phyloP scores from a whole-genome alignment of 2,888 invertebrate species.

The Drosophila helvetica region DNA sequence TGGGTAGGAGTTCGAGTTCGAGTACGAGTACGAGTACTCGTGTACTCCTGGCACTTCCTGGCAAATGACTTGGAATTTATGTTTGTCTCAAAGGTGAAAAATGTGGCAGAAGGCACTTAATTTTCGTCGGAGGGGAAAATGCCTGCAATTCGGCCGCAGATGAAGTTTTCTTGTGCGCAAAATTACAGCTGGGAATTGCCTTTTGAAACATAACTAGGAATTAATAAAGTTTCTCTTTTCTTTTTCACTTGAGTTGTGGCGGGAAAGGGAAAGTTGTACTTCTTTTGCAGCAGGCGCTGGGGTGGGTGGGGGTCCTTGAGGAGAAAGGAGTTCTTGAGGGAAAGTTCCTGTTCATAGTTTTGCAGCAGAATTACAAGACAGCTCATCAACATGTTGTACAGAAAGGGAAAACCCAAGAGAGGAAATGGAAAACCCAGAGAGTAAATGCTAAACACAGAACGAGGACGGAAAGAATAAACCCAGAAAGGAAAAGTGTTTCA shows the following conservation, averaged over 20 bases:
- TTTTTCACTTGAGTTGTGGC: neutral
- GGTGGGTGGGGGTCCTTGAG: too few relatives aligned
- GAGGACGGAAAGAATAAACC: neutral
- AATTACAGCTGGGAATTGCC: neutral
- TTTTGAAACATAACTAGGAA: neutral
- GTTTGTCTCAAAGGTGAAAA: neutral
- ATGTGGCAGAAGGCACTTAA: neutral
- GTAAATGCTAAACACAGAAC: too few relatives aligned
- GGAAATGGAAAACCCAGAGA: too few relatives aligned
- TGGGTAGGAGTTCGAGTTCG: neutral
- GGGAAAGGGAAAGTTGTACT: neutral
- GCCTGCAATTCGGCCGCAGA: neutral
- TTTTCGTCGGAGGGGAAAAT: neutral
- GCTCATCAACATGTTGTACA: neutral
- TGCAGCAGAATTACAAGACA: neutral
- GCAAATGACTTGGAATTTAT: slow-evolving; percentile 14
- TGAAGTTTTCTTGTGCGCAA: neutral
- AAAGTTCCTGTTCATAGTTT: neutral
- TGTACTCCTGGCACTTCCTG: neutral
- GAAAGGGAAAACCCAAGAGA: neutral
- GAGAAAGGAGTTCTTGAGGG: neutral
- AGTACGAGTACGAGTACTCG: too few relatives aligned
- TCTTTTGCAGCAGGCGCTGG: neutral
- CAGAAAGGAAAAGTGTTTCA: neutral
- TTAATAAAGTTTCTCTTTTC: neutral